Conservation (phyloP, 2,888 invertebrate genomes). For the Drosophila colorata region DNA sequence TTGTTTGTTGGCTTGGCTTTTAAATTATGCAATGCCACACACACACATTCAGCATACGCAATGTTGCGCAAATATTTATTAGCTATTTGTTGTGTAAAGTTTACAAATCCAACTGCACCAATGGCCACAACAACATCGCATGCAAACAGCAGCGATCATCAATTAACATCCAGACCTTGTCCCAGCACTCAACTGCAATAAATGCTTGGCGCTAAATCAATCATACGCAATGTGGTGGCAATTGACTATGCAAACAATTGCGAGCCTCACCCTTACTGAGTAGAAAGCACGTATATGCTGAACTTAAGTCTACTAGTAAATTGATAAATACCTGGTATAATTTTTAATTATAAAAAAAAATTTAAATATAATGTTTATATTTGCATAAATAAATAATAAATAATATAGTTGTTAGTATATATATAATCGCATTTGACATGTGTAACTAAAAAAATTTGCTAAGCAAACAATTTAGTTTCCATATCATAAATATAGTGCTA, state of each 20-base stretch:
- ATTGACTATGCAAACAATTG: constrained; percentile 48
- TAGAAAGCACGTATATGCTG: neutral
- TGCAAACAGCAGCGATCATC: constrained; percentile 30
- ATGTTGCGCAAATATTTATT: constrained; percentile 74
- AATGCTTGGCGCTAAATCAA: constrained; percentile 56
- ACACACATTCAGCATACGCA: constrained; percentile 62
- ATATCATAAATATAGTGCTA: constrained; percentile 4
- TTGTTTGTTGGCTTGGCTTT: constrained; percentile 24
- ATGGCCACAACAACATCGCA: constrained; percentile 7
- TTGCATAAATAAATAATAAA: too few relatives aligned
- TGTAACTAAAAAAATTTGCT: neutral
- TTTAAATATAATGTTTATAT: too few relatives aligned
- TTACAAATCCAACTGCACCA: constrained; percentile 22
- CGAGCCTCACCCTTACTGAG: neutral
- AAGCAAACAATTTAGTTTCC: neutral
- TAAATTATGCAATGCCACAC: constrained; percentile 67
- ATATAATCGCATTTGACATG: neutral
- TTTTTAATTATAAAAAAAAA: too few relatives aligned
- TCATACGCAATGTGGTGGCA: constrained; percentile 69
- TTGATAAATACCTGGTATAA: too few relatives aligned
- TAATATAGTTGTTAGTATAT: too few relatives aligned
- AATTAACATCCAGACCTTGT: constrained; percentile 42
- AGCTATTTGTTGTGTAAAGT: constrained; percentile 43
- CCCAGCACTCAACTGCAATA: constrained; percentile 25
- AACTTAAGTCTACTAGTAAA: neutral